Evolutionary conservation across 37 sponge, comb jelly and placozoan genomes (phyloP), one percentile per base, ranked within the genome.

Genomic region (Oscarella lobularis): DNA sequence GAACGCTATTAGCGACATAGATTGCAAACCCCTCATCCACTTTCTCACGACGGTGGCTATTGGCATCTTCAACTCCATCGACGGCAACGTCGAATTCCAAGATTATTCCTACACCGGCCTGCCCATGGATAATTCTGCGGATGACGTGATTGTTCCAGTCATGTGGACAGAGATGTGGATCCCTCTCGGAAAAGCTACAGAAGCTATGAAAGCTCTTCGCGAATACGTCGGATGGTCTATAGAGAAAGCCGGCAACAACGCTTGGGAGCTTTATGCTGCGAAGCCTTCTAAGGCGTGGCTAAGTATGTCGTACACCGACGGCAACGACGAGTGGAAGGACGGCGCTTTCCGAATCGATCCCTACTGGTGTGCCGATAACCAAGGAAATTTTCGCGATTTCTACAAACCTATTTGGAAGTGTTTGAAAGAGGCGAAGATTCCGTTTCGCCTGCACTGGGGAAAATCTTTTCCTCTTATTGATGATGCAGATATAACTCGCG

Each of bases 281-380:
- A 79, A 79, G 32, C 6, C 40, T 41, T 39, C 75, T 38, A 35
- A 76, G 40, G 77, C 76, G 32, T 79, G 80, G 80, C 6, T 79
- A 60, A 79, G 80, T 66, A 79, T 79, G 80, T 79, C 80, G 6
- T 79, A 79, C 55, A 35, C 38, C 5, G 60, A 74, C 48, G 75
- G 75, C 20, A 20, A 20, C 32, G 75, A 74, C 48, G 75, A 74
- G n/a, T 74, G 75, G 75, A 40, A 74, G 60, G 37, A 3, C 32
- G 74, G 76, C 41, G 74, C 41, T 39, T 76, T 79, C 27, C 80
- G 80, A 20, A 3, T 79, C 32, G 80, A 79, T 77, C 33, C 77
- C 20, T 76, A 48, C 40, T 36, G 80, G 76, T 79, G 30, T 37
- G 48, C 37, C 32, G 33, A 79, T 36, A 75, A 38, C 31, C 40